phyloP scores from a whole-genome alignment of 2,888 invertebrate genomes.

The Hydroisotoma schaefferi region DNA sequence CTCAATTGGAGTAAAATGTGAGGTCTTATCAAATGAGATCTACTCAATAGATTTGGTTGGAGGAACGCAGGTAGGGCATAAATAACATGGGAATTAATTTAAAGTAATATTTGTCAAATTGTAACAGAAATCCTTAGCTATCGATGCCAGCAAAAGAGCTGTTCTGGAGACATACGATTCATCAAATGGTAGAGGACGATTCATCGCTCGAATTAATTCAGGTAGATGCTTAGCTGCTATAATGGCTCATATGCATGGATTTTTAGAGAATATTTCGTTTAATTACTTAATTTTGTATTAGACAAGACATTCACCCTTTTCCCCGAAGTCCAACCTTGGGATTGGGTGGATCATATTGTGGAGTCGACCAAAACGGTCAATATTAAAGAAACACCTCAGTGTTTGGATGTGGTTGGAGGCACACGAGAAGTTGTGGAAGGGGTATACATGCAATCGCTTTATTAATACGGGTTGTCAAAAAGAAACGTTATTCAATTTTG shows the following conservation, averaged over 20 bases:
- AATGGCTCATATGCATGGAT: neutral
- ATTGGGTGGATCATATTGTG: constrained; percentile 18
- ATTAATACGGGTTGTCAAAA: too few relatives aligned
- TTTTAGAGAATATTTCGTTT: too few relatives aligned
- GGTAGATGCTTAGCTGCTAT: constrained; percentile 8
- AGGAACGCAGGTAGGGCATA: neutral
- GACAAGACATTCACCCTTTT: constrained; percentile 24
- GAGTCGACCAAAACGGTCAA: constrained; percentile 16
- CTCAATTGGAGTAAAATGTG: too few relatives aligned
- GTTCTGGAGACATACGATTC: neutral
- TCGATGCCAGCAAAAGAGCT: constrained; percentile 5
- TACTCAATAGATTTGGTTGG: constrained; percentile 1
- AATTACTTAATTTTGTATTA: constrained; percentile 3
- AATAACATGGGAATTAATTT: neutral
- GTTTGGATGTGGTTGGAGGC: constrained; percentile 17
- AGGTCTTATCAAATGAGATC: constrained; percentile 7
- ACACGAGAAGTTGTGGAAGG: constrained; percentile 16
- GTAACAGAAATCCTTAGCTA: constrained; percentile 17
- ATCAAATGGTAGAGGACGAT: constrained; percentile 7
- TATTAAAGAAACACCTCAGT: constrained; percentile 15
- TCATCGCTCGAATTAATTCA: constrained; percentile 15
- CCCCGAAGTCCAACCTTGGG: constrained; percentile 22
- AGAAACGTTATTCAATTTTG: neutral
- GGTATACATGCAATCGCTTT: too few relatives aligned
- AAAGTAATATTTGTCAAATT: too few relatives aligned